Conservation (phyloP, 2,888 invertebrate species). For the Pediacus dermestoides region DNA sequence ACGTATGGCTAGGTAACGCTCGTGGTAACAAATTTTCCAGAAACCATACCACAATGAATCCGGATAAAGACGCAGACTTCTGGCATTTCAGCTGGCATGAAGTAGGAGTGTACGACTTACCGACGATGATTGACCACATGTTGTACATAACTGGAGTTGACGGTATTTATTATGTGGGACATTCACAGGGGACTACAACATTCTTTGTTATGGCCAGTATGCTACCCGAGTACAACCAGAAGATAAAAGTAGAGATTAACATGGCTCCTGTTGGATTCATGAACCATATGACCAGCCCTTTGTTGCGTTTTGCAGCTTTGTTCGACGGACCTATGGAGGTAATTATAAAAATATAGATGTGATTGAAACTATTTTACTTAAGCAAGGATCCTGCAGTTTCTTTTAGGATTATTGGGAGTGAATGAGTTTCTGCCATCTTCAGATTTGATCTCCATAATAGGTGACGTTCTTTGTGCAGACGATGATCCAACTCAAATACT, state of each 20-base stretch:
- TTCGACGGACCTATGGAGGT: too few species aligned
- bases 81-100: constrained; percentile 71
- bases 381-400: constrained; percentile 25
- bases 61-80: constrained; percentile 40
- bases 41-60: constrained; percentile 28
- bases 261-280: constrained; percentile 68
- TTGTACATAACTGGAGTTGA: constrained; percentile 55
- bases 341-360: constrained; percentile 25
- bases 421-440: constrained; percentile 68
- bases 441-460: too few species aligned
- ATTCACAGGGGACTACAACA: constrained; percentile 72
- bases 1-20: constrained; percentile 39
- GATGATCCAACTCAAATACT: too few species aligned
- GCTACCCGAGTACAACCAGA: constrained; percentile 63
- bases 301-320: too few species aligned
- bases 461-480: too few species aligned
- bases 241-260: constrained; percentile 63
- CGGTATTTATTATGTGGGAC: constrained; percentile 72
- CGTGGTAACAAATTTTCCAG: constrained; percentile 34
- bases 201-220: constrained; percentile 66
- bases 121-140: constrained; percentile 76
- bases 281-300: constrained; percentile 51
- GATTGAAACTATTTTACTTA: constrained; percentile 30
- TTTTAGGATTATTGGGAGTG: constrained; percentile 45
- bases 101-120: constrained; percentile 74